Conservation (phyloP, 2,888 invertebrate genomes). For the Oasisia sp. region DNA sequence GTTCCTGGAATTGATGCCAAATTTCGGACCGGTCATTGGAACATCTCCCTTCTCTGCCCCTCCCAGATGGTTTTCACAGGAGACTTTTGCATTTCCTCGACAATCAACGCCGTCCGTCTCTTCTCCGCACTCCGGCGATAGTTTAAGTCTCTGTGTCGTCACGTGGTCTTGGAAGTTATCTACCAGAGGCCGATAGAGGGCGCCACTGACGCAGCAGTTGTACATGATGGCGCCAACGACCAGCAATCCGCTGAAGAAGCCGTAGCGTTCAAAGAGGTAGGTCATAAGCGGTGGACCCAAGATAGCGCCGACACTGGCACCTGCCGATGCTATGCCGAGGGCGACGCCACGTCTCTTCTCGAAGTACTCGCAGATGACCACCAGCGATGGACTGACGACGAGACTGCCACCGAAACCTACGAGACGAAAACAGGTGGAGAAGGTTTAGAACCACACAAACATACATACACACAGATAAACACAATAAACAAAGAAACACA, state of each 20-base stretch:
- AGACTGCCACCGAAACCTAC: constrained; percentile 27
- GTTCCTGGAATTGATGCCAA: neutral
- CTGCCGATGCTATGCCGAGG: neutral
- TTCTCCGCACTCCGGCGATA: neutral
- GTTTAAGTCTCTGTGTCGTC: neutral
- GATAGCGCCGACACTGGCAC: constrained; percentile 25
- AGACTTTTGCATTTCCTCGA: neutral
- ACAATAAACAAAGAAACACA: too few relatives aligned
- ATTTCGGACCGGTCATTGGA: neutral
- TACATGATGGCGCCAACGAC: constrained; percentile 23
- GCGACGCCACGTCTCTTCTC: constrained; percentile 24
- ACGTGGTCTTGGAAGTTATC: neutral
- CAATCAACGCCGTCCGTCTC: neutral
- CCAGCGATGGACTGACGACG: constrained; percentile 27
- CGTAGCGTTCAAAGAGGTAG: constrained; percentile 25
- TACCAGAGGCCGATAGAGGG: constrained; percentile 26
- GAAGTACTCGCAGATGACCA: constrained; percentile 28
- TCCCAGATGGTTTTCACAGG: neutral
- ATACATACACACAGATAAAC: too few relatives aligned
- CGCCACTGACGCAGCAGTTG: constrained; percentile 25
- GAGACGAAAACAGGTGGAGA: neutral
- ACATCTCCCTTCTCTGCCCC: neutral
- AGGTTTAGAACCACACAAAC: too few relatives aligned
- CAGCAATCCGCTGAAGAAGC: constrained; percentile 26
- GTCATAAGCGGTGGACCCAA: constrained; percentile 21